Percentiles rank a stretch among this genome's conserved stretches.
Evolutionary conservation across 2,888 invertebrate species (phyloP).

Genomic region (Spilosoma lubricipeda): DNA sequence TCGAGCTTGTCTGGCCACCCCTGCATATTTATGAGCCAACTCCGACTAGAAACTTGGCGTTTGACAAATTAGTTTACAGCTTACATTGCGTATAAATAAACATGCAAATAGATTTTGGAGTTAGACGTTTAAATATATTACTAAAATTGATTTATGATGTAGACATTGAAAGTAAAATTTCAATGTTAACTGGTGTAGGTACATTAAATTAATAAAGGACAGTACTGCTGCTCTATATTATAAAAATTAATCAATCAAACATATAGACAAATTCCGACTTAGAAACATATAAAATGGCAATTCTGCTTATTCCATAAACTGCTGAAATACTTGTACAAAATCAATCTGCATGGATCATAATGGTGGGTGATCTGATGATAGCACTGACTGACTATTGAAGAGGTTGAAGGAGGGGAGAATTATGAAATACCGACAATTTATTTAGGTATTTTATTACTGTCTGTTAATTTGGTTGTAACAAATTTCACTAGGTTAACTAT

Average conservation of each 20-base stretch:
- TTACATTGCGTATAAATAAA: slow-evolving; percentile 46
- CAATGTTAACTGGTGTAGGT: neutral
- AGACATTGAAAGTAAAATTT: neutral
- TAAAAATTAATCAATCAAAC: too few species aligned
- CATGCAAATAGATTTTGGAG: slow-evolving; percentile 37
- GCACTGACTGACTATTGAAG: too few species aligned
- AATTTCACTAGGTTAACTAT: neutral
- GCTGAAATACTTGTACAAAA: too few species aligned
- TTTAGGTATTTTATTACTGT: too few species aligned
- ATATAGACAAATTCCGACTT: too few species aligned
- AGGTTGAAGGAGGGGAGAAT: too few species aligned
- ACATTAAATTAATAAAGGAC: neutral
- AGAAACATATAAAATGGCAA: too few species aligned
- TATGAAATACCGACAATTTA: too few species aligned
- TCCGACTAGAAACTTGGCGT: slow-evolving; percentile 43
- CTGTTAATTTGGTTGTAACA: neutral
- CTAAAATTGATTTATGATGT: neutral
- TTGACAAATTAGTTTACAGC: slow-evolving; percentile 52
- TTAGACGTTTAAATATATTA: slow-evolving; percentile 23
- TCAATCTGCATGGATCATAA: too few species aligned
- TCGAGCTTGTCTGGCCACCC: slow-evolving; percentile 46
- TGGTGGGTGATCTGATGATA: too few species aligned
- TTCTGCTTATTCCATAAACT: too few species aligned
- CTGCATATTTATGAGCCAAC: slow-evolving; percentile 65
- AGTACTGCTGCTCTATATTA: neutral